phyloP scores from a whole-genome alignment of 2,888 invertebrate genomes.

The Lasioglossum marginatum region DNA sequence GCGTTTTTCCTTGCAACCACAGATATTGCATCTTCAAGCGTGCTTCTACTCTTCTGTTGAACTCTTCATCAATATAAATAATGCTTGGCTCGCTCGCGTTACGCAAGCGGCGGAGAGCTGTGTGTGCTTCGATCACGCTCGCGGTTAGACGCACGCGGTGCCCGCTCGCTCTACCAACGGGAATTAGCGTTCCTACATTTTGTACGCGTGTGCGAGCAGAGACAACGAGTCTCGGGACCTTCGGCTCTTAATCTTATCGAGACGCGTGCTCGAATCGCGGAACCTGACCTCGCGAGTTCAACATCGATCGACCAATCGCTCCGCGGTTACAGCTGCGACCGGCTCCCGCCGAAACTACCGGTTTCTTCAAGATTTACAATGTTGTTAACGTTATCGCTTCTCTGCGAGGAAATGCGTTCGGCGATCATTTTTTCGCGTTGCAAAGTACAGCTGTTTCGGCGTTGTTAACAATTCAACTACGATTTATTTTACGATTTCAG shows the following conservation, averaged over 20 bases:
- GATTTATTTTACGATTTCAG: too few relatives aligned
- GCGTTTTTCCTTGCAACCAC: too few relatives aligned
- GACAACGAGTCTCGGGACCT: conserved; percentile 12
- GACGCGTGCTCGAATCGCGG: neutral
- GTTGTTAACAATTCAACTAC: too few relatives aligned
- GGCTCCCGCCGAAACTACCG: neutral
- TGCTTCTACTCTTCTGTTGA: too few relatives aligned
- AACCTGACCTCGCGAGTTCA: neutral
- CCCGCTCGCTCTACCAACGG: neutral
- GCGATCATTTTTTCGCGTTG: too few relatives aligned
- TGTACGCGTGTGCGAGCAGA: neutral
- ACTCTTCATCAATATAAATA: neutral
- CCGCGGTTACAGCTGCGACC: conserved; percentile 50
- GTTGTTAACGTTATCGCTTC: too few relatives aligned
- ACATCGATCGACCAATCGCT: neutral
- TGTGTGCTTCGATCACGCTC: neutral
- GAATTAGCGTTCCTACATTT: neutral
- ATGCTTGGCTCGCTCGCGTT: neutral
- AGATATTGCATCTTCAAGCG: too few relatives aligned
- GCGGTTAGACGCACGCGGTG: neutral
- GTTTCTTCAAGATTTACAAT: neutral
- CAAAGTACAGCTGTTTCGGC: too few relatives aligned
- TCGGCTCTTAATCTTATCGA: conserved; percentile 40
- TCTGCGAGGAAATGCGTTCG: too few relatives aligned
- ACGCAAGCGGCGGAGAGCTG: neutral